Evolutionary conservation across 1,140 invertebrate species (phyloP).

Genomic region (Dufourea novaeangliae): DNA sequence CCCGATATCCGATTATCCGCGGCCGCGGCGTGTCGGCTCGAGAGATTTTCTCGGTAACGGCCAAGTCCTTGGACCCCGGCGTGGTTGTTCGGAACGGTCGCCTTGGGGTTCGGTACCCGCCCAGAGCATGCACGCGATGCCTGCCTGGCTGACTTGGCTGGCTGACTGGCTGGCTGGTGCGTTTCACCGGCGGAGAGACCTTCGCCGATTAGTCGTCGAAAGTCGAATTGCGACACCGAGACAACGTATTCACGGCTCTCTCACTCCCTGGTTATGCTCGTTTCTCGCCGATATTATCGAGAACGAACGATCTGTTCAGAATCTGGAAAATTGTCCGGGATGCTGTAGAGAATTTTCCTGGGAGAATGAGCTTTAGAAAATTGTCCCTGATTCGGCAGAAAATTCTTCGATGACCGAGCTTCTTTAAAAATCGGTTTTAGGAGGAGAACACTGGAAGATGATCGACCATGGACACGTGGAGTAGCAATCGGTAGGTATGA

Average conservation of each 20-base stretch:
- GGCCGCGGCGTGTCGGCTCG: slow-evolving; percentile 54
- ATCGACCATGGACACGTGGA: too few species aligned
- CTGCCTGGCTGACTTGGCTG: slow-evolving; percentile 50
- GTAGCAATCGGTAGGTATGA: too few species aligned
- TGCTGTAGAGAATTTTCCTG: too few species aligned
- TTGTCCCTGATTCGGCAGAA: too few species aligned
- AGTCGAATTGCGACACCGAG: slow-evolving; percentile 33
- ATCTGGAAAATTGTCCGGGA: too few species aligned
- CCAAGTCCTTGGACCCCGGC: slow-evolving; percentile 76
- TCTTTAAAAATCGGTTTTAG: too few species aligned
- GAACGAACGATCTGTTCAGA: too few species aligned
- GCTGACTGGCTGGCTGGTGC: slow-evolving; percentile 61
- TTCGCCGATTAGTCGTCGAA: slow-evolving; percentile 47
- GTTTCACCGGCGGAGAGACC: slow-evolving; percentile 68
- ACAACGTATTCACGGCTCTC: background rate
- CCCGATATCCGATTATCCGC: slow-evolving; percentile 59
- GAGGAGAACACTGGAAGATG: too few species aligned
- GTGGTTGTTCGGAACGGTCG: slow-evolving; percentile 68
- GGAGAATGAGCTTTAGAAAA: too few species aligned
- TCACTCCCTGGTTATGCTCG: too few species aligned
- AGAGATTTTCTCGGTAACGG: slow-evolving; percentile 77
- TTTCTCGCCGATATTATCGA: too few species aligned
- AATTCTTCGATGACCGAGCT: too few species aligned
- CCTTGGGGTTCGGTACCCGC: slow-evolving; percentile 77
- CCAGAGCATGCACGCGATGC: slow-evolving; percentile 76